phyloP scores from a whole-genome alignment of 1,140 invertebrate species.

The Lordiphosa clarofinis region DNA sequence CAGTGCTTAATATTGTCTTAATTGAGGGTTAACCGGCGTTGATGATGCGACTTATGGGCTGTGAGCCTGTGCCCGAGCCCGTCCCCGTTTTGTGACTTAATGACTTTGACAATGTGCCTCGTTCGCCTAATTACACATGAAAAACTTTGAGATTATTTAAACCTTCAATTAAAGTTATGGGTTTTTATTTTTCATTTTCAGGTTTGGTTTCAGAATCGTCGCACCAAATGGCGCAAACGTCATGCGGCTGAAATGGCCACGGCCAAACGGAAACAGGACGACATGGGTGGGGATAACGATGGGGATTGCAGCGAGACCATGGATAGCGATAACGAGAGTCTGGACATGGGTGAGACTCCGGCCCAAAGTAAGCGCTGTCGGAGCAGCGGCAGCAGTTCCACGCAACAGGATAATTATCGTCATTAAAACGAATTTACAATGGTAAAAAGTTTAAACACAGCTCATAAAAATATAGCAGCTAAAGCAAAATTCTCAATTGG shows the following conservation, averaged over 20 bases:
- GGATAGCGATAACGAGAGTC: slow-evolving; percentile 79
- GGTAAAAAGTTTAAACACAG: slow-evolving; percentile 29
- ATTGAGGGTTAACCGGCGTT: slow-evolving; percentile 80
- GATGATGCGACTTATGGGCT: slow-evolving; percentile 78
- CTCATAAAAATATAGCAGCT: slow-evolving; percentile 36
- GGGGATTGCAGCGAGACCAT: slow-evolving; percentile 85
- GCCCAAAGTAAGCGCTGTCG: slow-evolving; percentile 72
- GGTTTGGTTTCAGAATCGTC: slow-evolving; percentile 99
- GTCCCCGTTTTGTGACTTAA: slow-evolving; percentile 54
- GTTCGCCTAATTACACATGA: slow-evolving; percentile 66
- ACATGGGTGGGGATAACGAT: slow-evolving; percentile 87
- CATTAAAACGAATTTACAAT: slow-evolving; percentile 74
- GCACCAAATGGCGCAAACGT: slow-evolving; percentile 99
- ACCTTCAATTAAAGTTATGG: slow-evolving; percentile 46
- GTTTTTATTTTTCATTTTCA: slow-evolving; percentile 81
- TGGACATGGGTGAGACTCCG: slow-evolving; percentile 77
- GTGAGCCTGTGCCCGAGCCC: slow-evolving; percentile 29
- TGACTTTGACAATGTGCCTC: slow-evolving; percentile 75
- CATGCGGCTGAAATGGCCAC: slow-evolving; percentile 99
- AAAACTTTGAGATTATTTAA: slow-evolving; percentile 56
- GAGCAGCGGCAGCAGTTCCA: slow-evolving; percentile 51
- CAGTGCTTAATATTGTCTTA: slow-evolving; percentile 79
- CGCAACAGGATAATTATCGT: slow-evolving; percentile 71
- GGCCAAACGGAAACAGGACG: slow-evolving; percentile 97
- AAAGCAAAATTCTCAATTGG: slow-evolving; percentile 18